phyloP scores from a whole-genome alignment of 2,113 vertebrate genomes.

The Hippocampus comes region DNA sequence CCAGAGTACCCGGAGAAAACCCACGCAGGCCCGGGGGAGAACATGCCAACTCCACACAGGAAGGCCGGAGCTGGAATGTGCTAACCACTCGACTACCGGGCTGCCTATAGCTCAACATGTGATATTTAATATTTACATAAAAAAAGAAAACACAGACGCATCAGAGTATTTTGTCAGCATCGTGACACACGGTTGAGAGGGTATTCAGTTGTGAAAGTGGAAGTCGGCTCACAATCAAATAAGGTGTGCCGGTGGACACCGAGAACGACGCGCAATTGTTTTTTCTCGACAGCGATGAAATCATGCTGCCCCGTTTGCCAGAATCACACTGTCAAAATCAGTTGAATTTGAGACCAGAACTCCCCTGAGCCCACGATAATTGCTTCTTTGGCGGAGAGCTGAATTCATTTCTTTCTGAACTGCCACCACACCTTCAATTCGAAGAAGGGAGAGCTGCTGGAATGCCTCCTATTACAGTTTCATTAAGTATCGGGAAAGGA shows the following conservation, averaged over 20 bases:
- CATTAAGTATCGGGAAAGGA: too few species aligned
- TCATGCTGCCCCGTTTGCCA: slow-evolving; percentile 30
- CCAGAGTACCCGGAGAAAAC: too few species aligned
- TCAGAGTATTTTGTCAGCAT: not conserved
- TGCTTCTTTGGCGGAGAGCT: slow-evolving; percentile 44
- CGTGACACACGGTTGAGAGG: not conserved
- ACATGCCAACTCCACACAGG: too few species aligned
- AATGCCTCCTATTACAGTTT: not conserved
- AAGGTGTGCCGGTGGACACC: slow-evolving; percentile 11
- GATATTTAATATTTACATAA: not conserved
- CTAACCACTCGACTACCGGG: too few species aligned
- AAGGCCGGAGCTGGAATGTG: too few species aligned
- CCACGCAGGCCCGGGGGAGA: too few species aligned
- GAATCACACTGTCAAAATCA: slow-evolving; percentile 45
- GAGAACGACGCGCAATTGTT: not conserved
- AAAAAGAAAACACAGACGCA: too few species aligned
- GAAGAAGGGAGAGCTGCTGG: slow-evolving; percentile 5
- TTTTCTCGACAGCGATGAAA: slow-evolving; percentile 2
- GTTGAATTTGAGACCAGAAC: slow-evolving; percentile 50
- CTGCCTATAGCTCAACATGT: not conserved
- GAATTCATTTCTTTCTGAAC: slow-evolving; percentile 46
- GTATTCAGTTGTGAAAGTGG: not conserved
- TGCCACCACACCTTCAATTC: slow-evolving; percentile 32
- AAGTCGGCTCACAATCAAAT: not conserved
- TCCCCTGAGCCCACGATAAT: slow-evolving; percentile 41